Conservation (phyloP, 2,888 invertebrate genomes). For the Pinctada fucata region DNA sequence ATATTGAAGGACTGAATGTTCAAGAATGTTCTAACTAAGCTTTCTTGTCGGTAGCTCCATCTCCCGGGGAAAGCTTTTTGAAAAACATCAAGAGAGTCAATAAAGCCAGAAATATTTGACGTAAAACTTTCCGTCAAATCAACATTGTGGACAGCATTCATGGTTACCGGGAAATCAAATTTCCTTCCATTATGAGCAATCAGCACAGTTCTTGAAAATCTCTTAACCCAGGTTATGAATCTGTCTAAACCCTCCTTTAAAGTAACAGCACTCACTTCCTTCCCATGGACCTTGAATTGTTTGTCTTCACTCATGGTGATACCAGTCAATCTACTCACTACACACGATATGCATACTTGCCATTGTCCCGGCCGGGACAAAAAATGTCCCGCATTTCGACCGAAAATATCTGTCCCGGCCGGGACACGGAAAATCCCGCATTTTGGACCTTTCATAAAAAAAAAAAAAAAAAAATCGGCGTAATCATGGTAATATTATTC, state of each 20-base stretch:
- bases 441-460: no score
- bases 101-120: conserved; percentile 14
- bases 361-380: no score
- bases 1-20: conserved; percentile 18
- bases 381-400: no score
- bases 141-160: conserved; percentile 3
- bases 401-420: no score
- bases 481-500: no score
- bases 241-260: conserved; percentile 11
- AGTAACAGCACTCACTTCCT: neutral
- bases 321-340: conserved; percentile 32
- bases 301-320: conserved; percentile 10
- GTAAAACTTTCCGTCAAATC: neutral
- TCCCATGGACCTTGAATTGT: conserved; percentile 26
- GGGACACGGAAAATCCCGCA: no score
- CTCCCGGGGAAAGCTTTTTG: conserved; percentile 24
- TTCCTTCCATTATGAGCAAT: conserved; percentile 41
- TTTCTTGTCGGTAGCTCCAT: conserved; percentile 27
- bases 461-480: no score
- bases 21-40: conserved; percentile 15
- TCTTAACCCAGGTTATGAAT: conserved; percentile 26
- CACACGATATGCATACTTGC: no score
- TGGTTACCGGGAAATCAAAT: conserved; percentile 41
- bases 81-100: conserved; percentile 31
- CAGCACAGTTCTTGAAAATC: conserved; percentile 21